Evolutionary conservation across 2,797 vertebrate genomes (phyloP).

Genomic region (Parauchenoglanis punctatus): DNA sequence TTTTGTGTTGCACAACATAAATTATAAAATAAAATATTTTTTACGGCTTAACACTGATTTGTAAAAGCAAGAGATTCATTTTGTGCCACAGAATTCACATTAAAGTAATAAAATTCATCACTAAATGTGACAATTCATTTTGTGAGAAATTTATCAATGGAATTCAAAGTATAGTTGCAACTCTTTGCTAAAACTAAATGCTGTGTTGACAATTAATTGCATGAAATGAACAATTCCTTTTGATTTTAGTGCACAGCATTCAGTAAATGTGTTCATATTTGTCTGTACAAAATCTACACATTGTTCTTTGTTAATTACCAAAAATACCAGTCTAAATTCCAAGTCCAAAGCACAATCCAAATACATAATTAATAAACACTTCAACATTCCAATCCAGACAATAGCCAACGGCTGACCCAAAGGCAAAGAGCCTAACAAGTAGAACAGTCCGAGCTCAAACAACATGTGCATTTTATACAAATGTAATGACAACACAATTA

Average conservation of each 20-base stretch:
- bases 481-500: neutral
- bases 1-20: neutral
- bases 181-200: neutral
- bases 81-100: neutral
- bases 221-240: neutral
- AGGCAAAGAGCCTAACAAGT: neutral
- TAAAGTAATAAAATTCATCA: neutral
- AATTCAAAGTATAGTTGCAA: neutral
- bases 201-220: neutral
- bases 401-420: neutral
- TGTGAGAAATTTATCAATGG: neutral
- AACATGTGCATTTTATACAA: neutral
- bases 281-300: neutral
- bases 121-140: neutral
- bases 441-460: neutral
- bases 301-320: neutral
- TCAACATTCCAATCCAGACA: neutral
- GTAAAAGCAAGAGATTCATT: neutral
- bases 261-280: neutral
- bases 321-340: too few species aligned
- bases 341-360: neutral
- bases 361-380: neutral
- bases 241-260: neutral
- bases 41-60: too few species aligned
- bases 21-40: neutral